A percentile compares a stretch with the other conserved stretches of the same genome.
Evolutionary conservation across 53 echinoderm and acorn worm species (phyloP).

Genomic region (Temnopleurus reevesii): DNA sequence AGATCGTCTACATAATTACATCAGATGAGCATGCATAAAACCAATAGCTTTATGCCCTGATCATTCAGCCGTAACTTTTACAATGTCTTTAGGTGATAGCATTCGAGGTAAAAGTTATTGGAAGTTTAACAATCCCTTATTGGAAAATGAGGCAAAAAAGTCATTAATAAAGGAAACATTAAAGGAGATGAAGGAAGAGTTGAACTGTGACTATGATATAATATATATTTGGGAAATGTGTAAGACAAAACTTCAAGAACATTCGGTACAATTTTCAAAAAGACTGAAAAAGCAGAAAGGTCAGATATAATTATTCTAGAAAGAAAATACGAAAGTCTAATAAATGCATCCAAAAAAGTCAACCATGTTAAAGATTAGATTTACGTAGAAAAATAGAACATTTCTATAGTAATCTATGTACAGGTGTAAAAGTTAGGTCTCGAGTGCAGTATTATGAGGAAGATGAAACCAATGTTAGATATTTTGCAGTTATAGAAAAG

Average conservation of each 20-base stretch:
- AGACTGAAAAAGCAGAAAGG: background rate
- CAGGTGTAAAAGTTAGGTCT: background rate
- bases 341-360: background rate
- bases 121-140: background rate
- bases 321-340: background rate
- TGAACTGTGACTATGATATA: background rate
- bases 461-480: background rate
- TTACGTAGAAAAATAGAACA: background rate
- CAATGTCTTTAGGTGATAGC: background rate
- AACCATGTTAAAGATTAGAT: background rate
- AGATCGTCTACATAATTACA: background rate
- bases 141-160: background rate
- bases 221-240: background rate
- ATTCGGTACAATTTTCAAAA: background rate
- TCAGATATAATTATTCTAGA: background rate
- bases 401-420: background rate
- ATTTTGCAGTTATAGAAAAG: background rate
- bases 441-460: background rate
- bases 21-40: background rate
- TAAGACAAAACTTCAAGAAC: background rate
- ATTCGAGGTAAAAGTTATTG: background rate
- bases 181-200: background rate
- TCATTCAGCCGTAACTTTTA: background rate
- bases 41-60: background rate
- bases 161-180: background rate